Percentiles rank a stretch among this genome's conserved stretches.
These are phyloP conservation scores for Epistrophella euchroma DNA, from an alignment of 2,888 invertebrate genomes.

Conservation along the genomic window DNA sequence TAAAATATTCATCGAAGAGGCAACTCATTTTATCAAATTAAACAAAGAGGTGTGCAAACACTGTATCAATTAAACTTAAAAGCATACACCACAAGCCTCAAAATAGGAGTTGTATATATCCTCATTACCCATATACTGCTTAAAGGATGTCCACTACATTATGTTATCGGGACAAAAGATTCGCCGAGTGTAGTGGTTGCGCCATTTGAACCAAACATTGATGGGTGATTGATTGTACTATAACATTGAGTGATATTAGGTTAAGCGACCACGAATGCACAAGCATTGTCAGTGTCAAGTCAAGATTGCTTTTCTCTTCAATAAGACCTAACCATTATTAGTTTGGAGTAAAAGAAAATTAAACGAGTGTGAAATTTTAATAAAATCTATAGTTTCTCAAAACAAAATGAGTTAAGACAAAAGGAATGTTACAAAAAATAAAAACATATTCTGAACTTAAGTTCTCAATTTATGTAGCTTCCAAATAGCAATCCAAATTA, in stretches of 20 bases:
- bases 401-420: too few species aligned
- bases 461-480: too few species aligned
- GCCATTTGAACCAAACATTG: slow-evolving; percentile 45
- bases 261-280: slow-evolving; percentile 42
- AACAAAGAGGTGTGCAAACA: background rate
- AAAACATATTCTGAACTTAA: too few species aligned
- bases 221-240: slow-evolving; percentile 57
- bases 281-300: background rate
- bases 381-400: too few species aligned
- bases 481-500: too few species aligned
- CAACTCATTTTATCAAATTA: slow-evolving; percentile 9
- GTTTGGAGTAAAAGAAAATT: background rate
- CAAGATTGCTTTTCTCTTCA: background rate
- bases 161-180: slow-evolving; percentile 13
- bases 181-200: slow-evolving; percentile 42
- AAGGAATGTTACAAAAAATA: too few species aligned
- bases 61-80: slow-evolving; percentile 28
- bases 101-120: background rate
- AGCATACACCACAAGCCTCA: slow-evolving; percentile 7
- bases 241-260: slow-evolving; percentile 56
- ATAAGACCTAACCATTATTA: background rate
- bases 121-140: background rate
- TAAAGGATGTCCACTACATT: slow-evolving; percentile 36
- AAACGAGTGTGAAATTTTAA: too few species aligned
- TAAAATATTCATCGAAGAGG: slow-evolving; percentile 21